Conservation (phyloP, 2,888 invertebrate species). For the Pterobdella sp. region DNA sequence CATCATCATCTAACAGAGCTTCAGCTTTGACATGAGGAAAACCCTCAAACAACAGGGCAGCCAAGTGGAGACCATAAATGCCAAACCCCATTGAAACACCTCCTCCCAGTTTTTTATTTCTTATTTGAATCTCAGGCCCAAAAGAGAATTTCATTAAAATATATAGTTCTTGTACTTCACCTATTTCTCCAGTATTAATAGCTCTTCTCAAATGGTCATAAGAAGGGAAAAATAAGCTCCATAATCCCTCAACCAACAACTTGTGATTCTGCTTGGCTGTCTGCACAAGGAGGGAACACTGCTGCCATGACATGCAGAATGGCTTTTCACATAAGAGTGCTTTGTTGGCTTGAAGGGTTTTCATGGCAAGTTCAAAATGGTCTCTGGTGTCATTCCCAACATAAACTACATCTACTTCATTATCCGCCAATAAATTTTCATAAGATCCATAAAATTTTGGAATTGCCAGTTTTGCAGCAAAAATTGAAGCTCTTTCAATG, state of each 20-base stretch:
- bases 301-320: constrained; percentile 68
- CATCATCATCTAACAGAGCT: constrained; percentile 63
- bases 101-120: constrained; percentile 66
- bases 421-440: constrained; percentile 65
- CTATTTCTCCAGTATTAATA: constrained; percentile 68
- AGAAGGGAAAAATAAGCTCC: constrained; percentile 75
- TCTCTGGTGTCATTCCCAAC: constrained; percentile 68
- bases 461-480: no score
- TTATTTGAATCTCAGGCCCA: constrained; percentile 58
- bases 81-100: constrained; percentile 51
- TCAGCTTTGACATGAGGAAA: constrained; percentile 60
- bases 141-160: constrained; percentile 60
- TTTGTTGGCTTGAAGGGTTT: constrained; percentile 72
- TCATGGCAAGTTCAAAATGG: constrained; percentile 63
- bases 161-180: constrained; percentile 64
- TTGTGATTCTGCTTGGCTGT: constrained; percentile 64
- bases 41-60: constrained; percentile 55
- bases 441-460: constrained; percentile 69
- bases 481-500: constrained; percentile 64
- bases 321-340: constrained; percentile 86
- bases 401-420: constrained; percentile 73
- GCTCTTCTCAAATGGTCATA: constrained; percentile 65
- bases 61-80: constrained; percentile 43
- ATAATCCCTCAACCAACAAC: constrained; percentile 62
- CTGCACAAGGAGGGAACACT: constrained; percentile 62